These are phyloP conservation scores for Thysanoteuthis rhombus DNA, from an alignment of 2,888 invertebrate species.

Conservation along the genomic window DNA sequence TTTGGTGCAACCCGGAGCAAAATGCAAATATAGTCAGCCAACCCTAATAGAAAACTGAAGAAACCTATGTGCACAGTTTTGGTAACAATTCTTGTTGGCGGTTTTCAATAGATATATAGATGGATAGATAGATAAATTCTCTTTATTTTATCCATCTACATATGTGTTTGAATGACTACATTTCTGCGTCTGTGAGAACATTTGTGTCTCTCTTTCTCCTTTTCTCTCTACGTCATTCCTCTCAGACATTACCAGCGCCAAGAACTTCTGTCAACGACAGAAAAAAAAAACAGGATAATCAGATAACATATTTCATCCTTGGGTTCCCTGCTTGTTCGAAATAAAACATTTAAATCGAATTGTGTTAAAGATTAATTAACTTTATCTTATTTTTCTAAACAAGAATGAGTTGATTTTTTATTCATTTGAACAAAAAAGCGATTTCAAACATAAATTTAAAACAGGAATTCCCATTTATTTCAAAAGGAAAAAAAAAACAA, in stretches of 20 bases:
- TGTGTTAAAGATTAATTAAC: not conserved
- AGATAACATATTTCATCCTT: not conserved
- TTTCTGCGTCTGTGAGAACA: too few relatives aligned
- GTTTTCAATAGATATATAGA: not conserved
- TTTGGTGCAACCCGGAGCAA: too few relatives aligned
- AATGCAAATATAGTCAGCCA: too few relatives aligned
- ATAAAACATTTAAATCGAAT: slow-evolving; percentile 12
- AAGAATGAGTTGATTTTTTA: not conserved
- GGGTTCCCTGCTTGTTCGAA: not conserved
- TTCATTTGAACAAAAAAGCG: not conserved
- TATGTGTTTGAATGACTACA: too few relatives aligned
- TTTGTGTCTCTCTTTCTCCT: too few relatives aligned
- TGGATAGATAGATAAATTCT: not conserved
- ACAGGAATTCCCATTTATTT: not conserved
- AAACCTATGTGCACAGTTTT: too few relatives aligned
- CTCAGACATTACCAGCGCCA: too few relatives aligned
- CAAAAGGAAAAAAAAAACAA: not conserved
- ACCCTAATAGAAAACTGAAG: too few relatives aligned
- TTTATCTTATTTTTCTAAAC: not conserved
- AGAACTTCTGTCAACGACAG: not conserved
- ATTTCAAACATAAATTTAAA: not conserved
- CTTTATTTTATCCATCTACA: too few relatives aligned
- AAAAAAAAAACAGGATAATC: not conserved
- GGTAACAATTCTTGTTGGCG: too few relatives aligned
- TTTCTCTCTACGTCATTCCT: too few relatives aligned